These are phyloP conservation scores for Drosophila micromelanica DNA, from an alignment of 1,140 invertebrate genomes.

Conservation along the genomic window DNA sequence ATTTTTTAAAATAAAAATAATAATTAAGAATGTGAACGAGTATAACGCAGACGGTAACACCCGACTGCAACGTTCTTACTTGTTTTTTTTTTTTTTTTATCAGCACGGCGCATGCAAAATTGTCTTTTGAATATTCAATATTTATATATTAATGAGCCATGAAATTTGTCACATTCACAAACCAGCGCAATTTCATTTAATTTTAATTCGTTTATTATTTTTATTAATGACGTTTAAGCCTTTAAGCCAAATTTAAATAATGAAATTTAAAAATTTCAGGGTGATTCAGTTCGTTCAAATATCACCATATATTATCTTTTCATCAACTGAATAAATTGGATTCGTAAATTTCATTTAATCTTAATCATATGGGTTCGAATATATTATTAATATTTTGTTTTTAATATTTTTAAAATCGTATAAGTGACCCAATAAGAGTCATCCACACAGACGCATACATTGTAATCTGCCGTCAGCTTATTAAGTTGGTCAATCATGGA, in stretches of 20 bases:
- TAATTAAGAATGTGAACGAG: too few relatives aligned
- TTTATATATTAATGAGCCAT: slow-evolving; percentile 65
- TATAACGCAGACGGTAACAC: too few relatives aligned
- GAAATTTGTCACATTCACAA: slow-evolving; percentile 40
- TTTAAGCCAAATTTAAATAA: background rate
- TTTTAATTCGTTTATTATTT: too few relatives aligned
- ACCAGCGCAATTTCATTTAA: background rate
- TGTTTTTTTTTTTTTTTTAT: slow-evolving; percentile 33
- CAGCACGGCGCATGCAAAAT: slow-evolving; percentile 26
- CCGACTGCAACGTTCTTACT: too few relatives aligned
- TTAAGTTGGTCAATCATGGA: slow-evolving; percentile 15
- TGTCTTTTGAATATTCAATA: slow-evolving; percentile 38
- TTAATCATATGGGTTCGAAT: background rate
- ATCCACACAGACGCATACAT: background rate
- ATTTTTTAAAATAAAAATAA: too few relatives aligned
- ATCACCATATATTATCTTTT: too few relatives aligned
- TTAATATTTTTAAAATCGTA: slow-evolving; percentile 7
- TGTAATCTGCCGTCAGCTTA: slow-evolving; percentile 7
- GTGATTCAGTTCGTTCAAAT: too few relatives aligned
- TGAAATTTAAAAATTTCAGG: too few relatives aligned
- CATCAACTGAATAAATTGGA: too few relatives aligned
- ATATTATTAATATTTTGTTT: background rate
- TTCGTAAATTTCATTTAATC: too few relatives aligned
- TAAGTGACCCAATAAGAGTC: background rate
- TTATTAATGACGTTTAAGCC: too few relatives aligned